Percentiles rank a stretch among this genome's conserved stretches.
Conservation (phyloP, 2,797 vertebrate genomes). For the Tympanoctomys barrerae region DNA sequence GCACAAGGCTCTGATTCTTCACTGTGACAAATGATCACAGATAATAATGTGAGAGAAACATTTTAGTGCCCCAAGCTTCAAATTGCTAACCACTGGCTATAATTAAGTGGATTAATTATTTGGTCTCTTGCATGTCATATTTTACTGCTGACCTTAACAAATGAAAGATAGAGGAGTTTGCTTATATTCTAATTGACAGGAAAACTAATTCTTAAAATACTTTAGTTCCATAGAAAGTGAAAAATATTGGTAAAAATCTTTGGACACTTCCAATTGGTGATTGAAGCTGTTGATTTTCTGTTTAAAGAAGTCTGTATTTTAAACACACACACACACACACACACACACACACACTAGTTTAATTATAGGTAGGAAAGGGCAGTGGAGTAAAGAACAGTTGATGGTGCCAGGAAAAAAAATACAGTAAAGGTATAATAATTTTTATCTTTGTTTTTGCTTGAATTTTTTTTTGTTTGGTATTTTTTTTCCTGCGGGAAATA, state of each 20-base stretch:
- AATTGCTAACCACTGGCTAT: neutral
- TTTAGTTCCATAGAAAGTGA: neutral
- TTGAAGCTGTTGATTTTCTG: neutral
- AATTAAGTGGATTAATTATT: neutral
- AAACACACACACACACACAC: neutral
- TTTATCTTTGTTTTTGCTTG: neutral
- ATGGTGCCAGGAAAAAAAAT: neutral
- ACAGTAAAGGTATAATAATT: neutral
- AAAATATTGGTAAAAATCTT: neutral
- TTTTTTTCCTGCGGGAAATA: neutral
- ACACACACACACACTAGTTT: neutral
- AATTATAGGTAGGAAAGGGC: neutral
- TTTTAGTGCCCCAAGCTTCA: neutral
- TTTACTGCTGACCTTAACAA: neutral
- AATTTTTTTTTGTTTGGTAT: neutral
- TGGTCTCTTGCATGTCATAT: neutral
- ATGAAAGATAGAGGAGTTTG: neutral
- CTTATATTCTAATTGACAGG: neutral
- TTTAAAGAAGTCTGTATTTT: neutral
- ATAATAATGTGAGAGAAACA: neutral
- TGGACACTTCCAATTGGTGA: neutral
- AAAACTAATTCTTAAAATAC: conserved; percentile 51
- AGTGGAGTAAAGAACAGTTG: neutral
- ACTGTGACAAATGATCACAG: neutral
- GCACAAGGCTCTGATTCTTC: conserved; percentile 17